These are phyloP conservation scores for Chitala chitala DNA, from an alignment of 2,113 vertebrate genomes.

Conservation along the genomic window DNA sequence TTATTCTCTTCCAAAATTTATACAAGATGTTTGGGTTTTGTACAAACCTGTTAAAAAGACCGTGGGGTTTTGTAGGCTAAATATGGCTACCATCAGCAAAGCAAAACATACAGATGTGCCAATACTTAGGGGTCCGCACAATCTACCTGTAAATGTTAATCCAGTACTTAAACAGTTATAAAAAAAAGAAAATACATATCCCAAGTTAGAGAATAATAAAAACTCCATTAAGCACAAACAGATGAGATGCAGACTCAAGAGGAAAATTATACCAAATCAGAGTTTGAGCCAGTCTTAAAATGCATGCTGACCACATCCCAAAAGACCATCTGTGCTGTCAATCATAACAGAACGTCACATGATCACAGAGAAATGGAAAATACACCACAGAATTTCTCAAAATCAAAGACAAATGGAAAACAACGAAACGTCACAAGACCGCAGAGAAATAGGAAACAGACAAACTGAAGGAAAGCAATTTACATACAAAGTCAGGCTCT, in stretches of 20 bases:
- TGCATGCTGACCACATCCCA: not conserved
- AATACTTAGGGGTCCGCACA: no score
- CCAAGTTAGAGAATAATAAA: no score
- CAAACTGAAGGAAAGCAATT: not conserved
- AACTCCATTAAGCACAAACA: not conserved
- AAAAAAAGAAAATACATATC: no score
- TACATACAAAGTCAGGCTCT: not conserved
- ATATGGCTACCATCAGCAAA: no score
- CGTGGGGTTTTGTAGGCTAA: no score
- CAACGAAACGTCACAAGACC: no score
- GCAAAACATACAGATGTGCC: no score
- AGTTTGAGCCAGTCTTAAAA: not conserved
- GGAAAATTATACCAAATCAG: not conserved
- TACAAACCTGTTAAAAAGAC: no score
- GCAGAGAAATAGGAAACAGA: not conserved
- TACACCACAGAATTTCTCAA: not conserved
- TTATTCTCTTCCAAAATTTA: no score
- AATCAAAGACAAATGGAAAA: not conserved
- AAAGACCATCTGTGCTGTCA: not conserved
- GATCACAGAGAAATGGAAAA: not conserved
- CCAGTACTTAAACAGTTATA: no score
- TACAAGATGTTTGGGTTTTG: no score
- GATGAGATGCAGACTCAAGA: not conserved
- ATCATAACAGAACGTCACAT: not conserved
- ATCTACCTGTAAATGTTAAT: no score